Conservation (phyloP, 1,140 invertebrate genomes). For the Oryctes rhinoceros region DNA sequence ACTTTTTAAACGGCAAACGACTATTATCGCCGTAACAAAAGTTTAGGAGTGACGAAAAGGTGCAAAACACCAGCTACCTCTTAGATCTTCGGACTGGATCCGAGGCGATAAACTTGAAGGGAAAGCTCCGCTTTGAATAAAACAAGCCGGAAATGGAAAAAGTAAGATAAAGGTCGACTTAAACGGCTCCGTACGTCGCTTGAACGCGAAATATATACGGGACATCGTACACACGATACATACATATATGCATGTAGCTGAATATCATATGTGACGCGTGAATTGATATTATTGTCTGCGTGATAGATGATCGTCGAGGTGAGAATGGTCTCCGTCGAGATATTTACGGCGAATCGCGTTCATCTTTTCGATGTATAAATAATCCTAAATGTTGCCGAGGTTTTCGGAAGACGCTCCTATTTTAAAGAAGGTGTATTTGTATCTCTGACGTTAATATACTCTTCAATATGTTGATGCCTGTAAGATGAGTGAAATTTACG, state of each 20-base stretch:
- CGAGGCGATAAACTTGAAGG: slow-evolving; percentile 46
- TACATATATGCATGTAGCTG: slow-evolving; percentile 46
- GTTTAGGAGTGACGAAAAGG: slow-evolving; percentile 41
- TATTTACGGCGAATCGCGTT: background rate
- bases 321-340: background rate
- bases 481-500: too few species aligned
- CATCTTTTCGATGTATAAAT: background rate
- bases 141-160: slow-evolving; percentile 50
- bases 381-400: too few species aligned
- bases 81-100: slow-evolving; percentile 38
- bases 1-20: background rate
- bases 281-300: slow-evolving; percentile 34
- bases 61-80: slow-evolving; percentile 41
- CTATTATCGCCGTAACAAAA: background rate
- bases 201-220: slow-evolving; percentile 38
- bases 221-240: slow-evolving; percentile 39
- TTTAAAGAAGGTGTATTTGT: too few species aligned
- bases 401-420: too few species aligned
- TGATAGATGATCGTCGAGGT: slow-evolving; percentile 19
- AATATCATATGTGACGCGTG: slow-evolving; percentile 26
- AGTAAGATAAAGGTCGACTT: slow-evolving; percentile 49
- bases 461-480: too few species aligned
- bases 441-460: too few species aligned
- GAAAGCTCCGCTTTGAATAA: slow-evolving; percentile 47
- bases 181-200: slow-evolving; percentile 43